Base-by-base conservation (phyloP, 2,888 invertebrate genomes). In the Exephanes ischioxanthus region DNA sequence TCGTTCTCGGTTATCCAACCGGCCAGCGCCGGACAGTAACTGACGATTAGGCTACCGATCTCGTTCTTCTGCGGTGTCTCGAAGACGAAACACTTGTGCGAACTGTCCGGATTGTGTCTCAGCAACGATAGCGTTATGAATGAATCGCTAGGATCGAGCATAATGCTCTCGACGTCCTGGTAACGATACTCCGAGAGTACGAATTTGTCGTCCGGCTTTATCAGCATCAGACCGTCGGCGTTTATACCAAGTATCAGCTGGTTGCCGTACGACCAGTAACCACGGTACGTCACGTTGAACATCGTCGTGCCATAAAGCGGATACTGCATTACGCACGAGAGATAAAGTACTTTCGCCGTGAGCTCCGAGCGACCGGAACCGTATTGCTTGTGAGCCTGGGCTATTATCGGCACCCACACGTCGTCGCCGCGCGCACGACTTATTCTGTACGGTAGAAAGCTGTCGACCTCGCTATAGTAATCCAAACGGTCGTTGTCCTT, bases 261-360 rank as follows among this genome's bases (percentile, higher is more conserved):
- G 94, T 95, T 93, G 94, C 97, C 98, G 92, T 98, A 98, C 5
- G 97, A 97, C 98, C 98, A 98, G 92, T 98, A 98, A 16, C 99
- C 99, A 88, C 98, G 96, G 94, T 99, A 99, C 0, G 97, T 97
- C 84, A 99, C 99, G 14, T 97, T 97, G 94, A 97, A 98, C 95
- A 95, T 95, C 53, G 98, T 97, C 83, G 98, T 97, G 6, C 98
- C 98, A 89, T 98, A 98, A 0, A 99, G 95, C 0, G 99, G 98
- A 94, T 98, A 99, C 94, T 99, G 99, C 98, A 99, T 99, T 5
- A 99, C 99, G 92, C 98, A 98, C 0, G 98, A 98, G 86, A 99
- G 94, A 94, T 99, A 99, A 87, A 99, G 95, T 30, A 98, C 98
- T 94, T 99, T 99, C 22, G 98, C 98, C 0, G 98, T 98, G 63